These are phyloP conservation scores for Trichogramma pretiosum DNA, from an alignment of 1,140 invertebrate species.

Conservation along the genomic window DNA sequence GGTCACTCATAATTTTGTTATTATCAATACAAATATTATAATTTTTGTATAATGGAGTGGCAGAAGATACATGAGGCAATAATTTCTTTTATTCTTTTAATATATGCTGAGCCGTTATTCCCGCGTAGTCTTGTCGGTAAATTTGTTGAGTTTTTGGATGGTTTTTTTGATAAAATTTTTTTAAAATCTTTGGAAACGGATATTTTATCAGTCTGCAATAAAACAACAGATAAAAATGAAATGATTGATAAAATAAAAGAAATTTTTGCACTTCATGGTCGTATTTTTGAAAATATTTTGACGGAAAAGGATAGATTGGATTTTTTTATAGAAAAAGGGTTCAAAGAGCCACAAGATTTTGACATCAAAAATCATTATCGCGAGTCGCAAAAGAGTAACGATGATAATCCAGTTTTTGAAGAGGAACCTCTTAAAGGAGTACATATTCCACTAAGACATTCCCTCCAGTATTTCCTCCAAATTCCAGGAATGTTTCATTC, in stretches of 20 bases:
- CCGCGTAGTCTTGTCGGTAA: constrained; percentile 2
- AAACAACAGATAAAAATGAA: not conserved
- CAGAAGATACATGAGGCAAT: constrained; percentile 1
- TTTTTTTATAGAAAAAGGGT: constrained; percentile 6
- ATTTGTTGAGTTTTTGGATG: constrained; percentile 2
- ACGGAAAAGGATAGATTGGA: constrained; percentile 4
- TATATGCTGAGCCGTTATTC: constrained; percentile 9
- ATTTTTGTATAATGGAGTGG: constrained; percentile 4
- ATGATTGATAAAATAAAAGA: not conserved
- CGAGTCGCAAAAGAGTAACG: not conserved
- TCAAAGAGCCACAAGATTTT: not conserved
- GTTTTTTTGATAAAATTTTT: constrained; percentile 4
- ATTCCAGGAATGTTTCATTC: not conserved
- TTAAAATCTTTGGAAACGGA: not conserved
- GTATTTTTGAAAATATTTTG: constrained; percentile 4
- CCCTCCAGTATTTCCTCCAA: constrained; percentile 8
- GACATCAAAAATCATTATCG: not conserved
- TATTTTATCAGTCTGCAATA: constrained; percentile 1
- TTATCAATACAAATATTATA: too few relatives aligned
- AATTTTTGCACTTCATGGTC: not conserved
- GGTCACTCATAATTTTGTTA: too few relatives aligned
- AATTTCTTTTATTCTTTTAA: constrained; percentile 7
- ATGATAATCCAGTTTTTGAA: not conserved
- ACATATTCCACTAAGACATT: not conserved
- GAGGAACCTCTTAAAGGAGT: not conserved